Percentiles rank a stretch among this genome's conserved stretches.
phyloP scores from a whole-genome alignment of 2,797 vertebrate genomes.

The Loriculus beryllinus region DNA sequence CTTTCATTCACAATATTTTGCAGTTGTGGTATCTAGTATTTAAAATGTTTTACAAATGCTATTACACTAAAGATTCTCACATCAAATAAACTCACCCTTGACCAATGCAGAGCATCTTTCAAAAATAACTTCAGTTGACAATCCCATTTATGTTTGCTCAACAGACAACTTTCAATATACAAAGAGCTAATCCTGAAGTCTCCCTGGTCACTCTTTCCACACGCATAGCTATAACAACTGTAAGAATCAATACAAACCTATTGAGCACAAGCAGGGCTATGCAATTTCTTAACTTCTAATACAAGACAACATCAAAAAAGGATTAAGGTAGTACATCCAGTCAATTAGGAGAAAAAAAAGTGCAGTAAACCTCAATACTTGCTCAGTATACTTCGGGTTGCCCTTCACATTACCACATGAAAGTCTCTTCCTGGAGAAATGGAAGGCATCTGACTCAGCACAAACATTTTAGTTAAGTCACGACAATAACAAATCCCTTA shows the following conservation, averaged over 20 bases:
- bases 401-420: background rate
- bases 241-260: background rate
- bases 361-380: background rate
- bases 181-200: background rate
- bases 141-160: background rate
- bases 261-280: background rate
- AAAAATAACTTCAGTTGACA: background rate
- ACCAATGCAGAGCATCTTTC: background rate
- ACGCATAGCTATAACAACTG: background rate
- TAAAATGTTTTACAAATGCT: background rate
- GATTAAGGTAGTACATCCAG: background rate
- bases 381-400: background rate
- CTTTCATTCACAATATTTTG: background rate
- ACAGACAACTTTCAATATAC: background rate
- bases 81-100: background rate
- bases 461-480: background rate
- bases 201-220: background rate
- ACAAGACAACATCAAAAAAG: background rate
- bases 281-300: background rate
- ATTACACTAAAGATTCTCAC: background rate
- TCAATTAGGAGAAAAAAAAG: background rate
- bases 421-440: background rate
- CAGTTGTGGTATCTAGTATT: background rate
- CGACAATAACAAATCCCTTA: background rate
- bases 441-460: background rate